Base-by-base conservation (phyloP, 2,888 invertebrate species). In the Ptychoptera contaminata region DNA sequence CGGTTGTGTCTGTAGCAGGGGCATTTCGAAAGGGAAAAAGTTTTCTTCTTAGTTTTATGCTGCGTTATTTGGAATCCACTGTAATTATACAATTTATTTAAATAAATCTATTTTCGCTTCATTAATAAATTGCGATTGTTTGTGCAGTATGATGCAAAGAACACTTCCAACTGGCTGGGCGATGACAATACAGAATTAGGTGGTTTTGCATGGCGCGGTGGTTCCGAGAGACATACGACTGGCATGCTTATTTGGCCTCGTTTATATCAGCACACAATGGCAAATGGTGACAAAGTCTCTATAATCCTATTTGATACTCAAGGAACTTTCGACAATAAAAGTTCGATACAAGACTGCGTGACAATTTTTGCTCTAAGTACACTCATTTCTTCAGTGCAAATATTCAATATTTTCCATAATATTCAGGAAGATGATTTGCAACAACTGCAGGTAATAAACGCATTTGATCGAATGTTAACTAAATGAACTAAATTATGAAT, bases 391-490 rank as follows among this genome's bases (percentile, higher is more conserved):
- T 47, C 47, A 10, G 12, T 42, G 9, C 39, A 42, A 16, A 35
- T 47, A 12, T 31, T 42, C 2, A 47, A 47, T 39, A 12, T 47
- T 4, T 29, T 30, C n/a, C 12, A 40, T 11, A 31, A 44, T 10
- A 44, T 47, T 31, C 47, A 47, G 30, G 47, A 47, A 47, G 44
- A 47, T 40, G 40, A 47, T 14, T 9, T 47, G 8, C 42, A 47
- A 31, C 42, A 47, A 39, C 14, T 47, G 10, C 39, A 47, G 11
- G 16, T 37, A 37, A 9, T 9, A 3, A 37, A 12, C 12, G 8
- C 7, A 7, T 37, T 37, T 9, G 6, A 3, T 15, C 7, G 2
- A 15, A 16, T 7, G 7, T 12, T 6, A 35, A 35, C 14, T 35
- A 6, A 35, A 6, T 12, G 3, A 4, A 35, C 14, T 35, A 14